Evolutionary conservation across 2,888 invertebrate genomes (phyloP).

Genomic region (Drepanosiphum platanoidis): DNA sequence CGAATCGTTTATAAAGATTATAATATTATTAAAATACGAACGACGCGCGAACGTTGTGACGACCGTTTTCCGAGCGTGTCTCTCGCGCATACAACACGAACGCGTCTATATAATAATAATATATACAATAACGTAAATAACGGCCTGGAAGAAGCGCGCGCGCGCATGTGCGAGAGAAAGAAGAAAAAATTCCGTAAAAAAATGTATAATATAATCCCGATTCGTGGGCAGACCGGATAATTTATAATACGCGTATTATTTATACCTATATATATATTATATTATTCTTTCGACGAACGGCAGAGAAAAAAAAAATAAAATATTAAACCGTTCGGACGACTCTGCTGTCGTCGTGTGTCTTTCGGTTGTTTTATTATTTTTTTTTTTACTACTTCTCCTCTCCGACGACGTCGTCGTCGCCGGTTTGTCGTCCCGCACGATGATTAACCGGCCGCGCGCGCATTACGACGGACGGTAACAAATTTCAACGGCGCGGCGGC

Average conservation of each 20-base stretch:
- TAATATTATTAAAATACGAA: no score
- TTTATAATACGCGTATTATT: conserved; percentile 5
- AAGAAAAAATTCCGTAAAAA: neutral
- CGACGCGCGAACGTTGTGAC: no score
- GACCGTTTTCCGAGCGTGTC: neutral
- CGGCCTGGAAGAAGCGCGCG: neutral
- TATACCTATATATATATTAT: neutral
- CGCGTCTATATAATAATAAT: no score
- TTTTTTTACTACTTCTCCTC: neutral
- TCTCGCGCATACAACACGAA: no score
- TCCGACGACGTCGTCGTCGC: neutral
- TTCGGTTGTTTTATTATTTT: conserved; percentile 20
- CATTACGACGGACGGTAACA: neutral
- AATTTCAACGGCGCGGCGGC: neutral
- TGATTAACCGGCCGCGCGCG: conserved; percentile 8
- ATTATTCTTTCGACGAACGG: conserved; percentile 15
- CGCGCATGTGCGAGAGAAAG: neutral
- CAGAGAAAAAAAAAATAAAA: conserved; percentile 1
- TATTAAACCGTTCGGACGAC: conserved; percentile 5
- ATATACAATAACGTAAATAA: conserved; percentile 36
- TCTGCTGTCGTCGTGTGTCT: conserved; percentile 43
- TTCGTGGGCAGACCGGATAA: conserved; percentile 55
- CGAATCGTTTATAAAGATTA: no score
- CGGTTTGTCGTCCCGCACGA: neutral
- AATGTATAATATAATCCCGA: no score